phyloP scores from a whole-genome alignment of 1,140 invertebrate genomes.

The Euwallacea fornicatus region DNA sequence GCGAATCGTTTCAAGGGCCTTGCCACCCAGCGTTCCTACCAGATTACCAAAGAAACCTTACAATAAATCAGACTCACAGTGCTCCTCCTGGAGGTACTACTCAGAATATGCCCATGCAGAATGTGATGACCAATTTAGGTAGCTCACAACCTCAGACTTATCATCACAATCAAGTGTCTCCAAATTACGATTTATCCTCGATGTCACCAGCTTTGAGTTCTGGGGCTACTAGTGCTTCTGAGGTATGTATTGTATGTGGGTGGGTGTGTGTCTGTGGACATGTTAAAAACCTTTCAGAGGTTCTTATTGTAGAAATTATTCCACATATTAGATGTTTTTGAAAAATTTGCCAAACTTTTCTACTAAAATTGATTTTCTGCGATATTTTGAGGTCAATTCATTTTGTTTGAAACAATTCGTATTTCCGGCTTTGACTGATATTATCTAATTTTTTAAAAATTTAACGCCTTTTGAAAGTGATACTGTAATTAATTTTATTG shows the following conservation, averaged over 20 bases:
- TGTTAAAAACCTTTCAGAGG: no score
- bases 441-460: no score
- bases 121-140: slow-evolving; percentile 15
- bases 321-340: no score
- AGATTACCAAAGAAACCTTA: slow-evolving; percentile 38
- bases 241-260: slow-evolving; percentile 58
- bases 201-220: slow-evolving; percentile 74
- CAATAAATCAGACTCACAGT: slow-evolving; percentile 52
- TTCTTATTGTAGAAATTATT: no score
- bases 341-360: no score
- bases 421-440: no score
- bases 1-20: slow-evolving; percentile 69
- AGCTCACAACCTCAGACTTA: slow-evolving; percentile 30
- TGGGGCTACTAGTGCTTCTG: slow-evolving; percentile 72
- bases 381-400: no score
- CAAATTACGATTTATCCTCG: slow-evolving; percentile 60
- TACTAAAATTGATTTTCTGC: no score
- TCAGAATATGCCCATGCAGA: slow-evolving; percentile 12
- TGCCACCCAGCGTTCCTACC: slow-evolving; percentile 38
- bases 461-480: no score
- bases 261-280: no score
- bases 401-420: no score
- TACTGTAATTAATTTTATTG: no score
- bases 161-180: slow-evolving; percentile 48
- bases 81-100: slow-evolving; percentile 44